phyloP scores from a whole-genome alignment of 2,797 vertebrate genomes.

The Delichon dasypus region DNA sequence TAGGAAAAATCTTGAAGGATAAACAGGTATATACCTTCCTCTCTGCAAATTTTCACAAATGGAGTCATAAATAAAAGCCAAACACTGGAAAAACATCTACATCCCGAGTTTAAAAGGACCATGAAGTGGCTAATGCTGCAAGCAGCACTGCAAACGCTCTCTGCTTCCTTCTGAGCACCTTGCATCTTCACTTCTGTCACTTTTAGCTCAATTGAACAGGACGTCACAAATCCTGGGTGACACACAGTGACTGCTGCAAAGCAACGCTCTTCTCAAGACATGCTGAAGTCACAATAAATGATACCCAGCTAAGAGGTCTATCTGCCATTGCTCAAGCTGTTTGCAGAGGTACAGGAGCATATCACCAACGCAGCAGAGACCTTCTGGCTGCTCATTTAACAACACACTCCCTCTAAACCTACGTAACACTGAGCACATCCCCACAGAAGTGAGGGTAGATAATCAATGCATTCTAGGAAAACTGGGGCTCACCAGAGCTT shows the following conservation, averaged over 20 bases:
- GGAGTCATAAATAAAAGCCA: neutral
- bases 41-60: neutral
- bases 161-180: neutral
- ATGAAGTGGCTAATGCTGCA: neutral
- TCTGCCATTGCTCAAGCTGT: neutral
- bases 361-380: neutral
- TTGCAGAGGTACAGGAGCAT: neutral
- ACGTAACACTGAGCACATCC: neutral
- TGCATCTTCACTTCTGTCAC: too few relatives aligned
- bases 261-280: neutral
- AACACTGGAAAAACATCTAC: neutral
- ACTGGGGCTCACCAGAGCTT: neutral
- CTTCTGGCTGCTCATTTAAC: neutral
- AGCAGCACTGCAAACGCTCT: neutral
- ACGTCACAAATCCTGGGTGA: accelerated
- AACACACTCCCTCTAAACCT: accelerated
- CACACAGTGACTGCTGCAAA: neutral
- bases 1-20: neutral
- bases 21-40: accelerated
- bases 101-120: neutral
- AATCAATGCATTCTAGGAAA: neutral
- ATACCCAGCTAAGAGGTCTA: neutral
- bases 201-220: neutral
- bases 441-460: neutral
- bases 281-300: neutral